Conservation (phyloP, 2,797 vertebrate genomes). For the Thunnus albacares region DNA sequence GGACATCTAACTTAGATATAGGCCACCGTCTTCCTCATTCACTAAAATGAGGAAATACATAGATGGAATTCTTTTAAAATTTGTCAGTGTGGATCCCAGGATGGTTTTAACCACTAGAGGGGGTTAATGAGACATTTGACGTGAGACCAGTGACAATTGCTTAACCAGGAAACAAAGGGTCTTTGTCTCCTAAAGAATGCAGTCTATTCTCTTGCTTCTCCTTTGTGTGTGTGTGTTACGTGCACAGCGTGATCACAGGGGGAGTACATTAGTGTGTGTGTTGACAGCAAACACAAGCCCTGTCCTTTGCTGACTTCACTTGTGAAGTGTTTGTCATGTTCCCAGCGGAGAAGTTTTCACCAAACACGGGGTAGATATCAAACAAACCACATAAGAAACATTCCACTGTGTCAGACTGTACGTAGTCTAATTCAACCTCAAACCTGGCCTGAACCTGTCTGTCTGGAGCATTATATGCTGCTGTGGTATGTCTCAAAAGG, state of each 20-base stretch:
- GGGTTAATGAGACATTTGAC: background rate
- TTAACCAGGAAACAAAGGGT: slow-evolving; percentile 45
- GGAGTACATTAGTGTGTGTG: slow-evolving; percentile 17
- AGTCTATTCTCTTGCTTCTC: background rate
- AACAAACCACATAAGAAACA: slow-evolving; percentile 48
- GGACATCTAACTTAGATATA: background rate
- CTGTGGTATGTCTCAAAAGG: background rate
- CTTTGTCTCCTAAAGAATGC: slow-evolving; percentile 52
- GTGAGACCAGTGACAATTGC: background rate
- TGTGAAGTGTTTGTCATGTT: slow-evolving; percentile 23
- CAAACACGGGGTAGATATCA: slow-evolving; percentile 29
- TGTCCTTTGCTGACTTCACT: slow-evolving; percentile 32
- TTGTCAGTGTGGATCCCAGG: rapidly evolving
- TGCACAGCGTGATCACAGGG: slow-evolving; percentile 32
- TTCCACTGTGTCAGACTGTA: slow-evolving; percentile 4
- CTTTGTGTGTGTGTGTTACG: slow-evolving; percentile 39
- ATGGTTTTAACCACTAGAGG: slow-evolving; percentile 36
- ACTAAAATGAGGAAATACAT: slow-evolving; percentile 5
- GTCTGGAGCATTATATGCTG: background rate
- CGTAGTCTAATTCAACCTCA: background rate
- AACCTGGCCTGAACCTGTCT: slow-evolving; percentile 3
- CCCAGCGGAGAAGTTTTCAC: background rate
- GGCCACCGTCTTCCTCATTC: slow-evolving; percentile 41
- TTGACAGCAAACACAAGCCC: slow-evolving; percentile 57
- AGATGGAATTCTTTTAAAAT: background rate